Evolutionary conservation across 2,797 vertebrate species (phyloP).

Genomic region (Pelobates cultripes): DNA sequence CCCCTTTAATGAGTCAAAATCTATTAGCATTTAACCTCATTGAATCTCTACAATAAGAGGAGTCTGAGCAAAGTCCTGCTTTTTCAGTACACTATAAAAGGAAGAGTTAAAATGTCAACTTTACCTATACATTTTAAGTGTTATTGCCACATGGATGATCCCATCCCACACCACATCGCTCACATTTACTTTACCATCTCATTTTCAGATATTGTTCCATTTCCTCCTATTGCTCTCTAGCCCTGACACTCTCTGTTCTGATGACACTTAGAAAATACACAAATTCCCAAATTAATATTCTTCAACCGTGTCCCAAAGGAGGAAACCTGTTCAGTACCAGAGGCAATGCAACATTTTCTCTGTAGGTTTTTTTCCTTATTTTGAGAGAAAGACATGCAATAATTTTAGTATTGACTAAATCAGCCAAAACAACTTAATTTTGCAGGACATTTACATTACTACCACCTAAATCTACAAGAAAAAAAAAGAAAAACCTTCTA

Average conservation of each 20-base stretch:
- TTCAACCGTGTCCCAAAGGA: too few species aligned
- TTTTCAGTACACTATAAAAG: not conserved
- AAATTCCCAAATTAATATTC: conserved; percentile 3
- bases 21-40: conserved; percentile 43
- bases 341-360: too few species aligned
- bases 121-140: not conserved
- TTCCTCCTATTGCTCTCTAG: conserved; percentile 36
- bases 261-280: conserved; percentile 44
- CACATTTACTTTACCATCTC: conserved; percentile 62
- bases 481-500: too few species aligned
- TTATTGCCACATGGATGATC: not conserved
- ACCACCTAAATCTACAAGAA: too few species aligned
- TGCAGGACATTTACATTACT: too few species aligned
- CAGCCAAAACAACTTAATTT: too few species aligned
- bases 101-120: not conserved
- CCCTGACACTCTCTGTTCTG: conserved; percentile 15
- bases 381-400: too few species aligned
- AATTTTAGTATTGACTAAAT: too few species aligned
- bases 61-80: not conserved
- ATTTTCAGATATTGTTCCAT: conserved; percentile 72
- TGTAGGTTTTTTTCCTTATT: too few species aligned
- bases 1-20: conserved; percentile 30
- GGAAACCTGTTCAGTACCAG: too few species aligned
- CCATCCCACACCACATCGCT: not conserved
- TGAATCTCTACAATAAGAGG: conserved; percentile 5